Conservation (phyloP, 1,140 invertebrate species). For the Drusus annulatus region DNA sequence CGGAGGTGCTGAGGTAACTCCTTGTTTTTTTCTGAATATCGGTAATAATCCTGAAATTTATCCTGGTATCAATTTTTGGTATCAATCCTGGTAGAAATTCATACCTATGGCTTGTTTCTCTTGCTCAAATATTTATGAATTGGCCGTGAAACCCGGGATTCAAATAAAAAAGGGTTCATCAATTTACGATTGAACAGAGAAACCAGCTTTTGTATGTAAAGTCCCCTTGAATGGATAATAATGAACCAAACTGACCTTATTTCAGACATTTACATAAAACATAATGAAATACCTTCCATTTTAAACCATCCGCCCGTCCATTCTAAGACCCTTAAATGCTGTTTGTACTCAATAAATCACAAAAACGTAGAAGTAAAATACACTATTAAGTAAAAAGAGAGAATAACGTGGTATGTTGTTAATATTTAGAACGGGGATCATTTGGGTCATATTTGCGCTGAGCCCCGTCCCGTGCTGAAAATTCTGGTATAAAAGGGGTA, state of each 20-base stretch:
- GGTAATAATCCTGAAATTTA: no score
- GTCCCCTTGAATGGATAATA: conserved; percentile 12
- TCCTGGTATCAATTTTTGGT: no score
- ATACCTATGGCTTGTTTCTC: no score
- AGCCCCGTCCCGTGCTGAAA: background rate
- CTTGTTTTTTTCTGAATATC: no score
- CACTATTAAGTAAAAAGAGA: background rate
- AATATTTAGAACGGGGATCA: background rate
- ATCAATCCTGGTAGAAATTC: no score
- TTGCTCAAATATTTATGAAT: no score
- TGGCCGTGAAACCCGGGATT: background rate
- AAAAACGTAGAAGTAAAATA: background rate
- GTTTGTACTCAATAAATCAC: background rate
- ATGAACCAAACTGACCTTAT: conserved; percentile 27
- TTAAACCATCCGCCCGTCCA: background rate
- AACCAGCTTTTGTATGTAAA: background rate
- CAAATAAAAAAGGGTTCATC: background rate
- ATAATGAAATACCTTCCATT: conserved; percentile 21
- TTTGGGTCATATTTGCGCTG: background rate
- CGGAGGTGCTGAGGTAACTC: no score
- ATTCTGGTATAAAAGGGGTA: background rate
- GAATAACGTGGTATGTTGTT: background rate
- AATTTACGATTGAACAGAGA: background rate
- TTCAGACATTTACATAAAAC: conserved; percentile 23
- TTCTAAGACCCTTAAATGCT: conserved; percentile 10